These are phyloP conservation scores for Pristionchus fissidentatus DNA, from an alignment of 2,888 invertebrate species.

Conservation along the genomic window DNA sequence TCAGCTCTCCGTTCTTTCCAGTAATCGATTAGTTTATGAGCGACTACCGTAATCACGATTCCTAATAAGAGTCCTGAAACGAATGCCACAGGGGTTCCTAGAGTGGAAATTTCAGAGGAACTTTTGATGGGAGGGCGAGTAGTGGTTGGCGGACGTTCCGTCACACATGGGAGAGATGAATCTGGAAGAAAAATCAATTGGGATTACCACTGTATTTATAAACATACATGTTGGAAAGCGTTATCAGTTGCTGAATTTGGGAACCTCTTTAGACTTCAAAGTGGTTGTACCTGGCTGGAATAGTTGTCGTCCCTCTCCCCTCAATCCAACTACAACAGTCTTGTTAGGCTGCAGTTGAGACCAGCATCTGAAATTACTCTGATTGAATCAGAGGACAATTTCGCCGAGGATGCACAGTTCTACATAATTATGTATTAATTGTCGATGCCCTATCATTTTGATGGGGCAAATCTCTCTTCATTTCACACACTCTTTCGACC, in stretches of 20 bases:
- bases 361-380: conserved; percentile 13
- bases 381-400: not conserved
- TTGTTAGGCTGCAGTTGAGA: conserved; percentile 36
- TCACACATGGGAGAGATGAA: not conserved
- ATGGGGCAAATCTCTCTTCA: no score
- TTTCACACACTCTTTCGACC: no score
- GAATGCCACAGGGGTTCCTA: not conserved
- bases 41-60: not conserved
- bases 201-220: no score
- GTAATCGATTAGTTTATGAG: not conserved
- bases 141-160: not conserved
- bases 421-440: no score
- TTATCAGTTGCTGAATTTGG: no score
- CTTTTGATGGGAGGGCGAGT: not conserved
- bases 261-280: not conserved
- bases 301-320: conserved; percentile 39
- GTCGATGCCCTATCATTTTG: no score
- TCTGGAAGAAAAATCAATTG: not conserved
- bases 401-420: no score
- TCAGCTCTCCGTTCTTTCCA: not conserved
- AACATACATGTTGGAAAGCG: not conserved
- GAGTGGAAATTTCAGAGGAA: not conserved
- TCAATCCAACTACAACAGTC: not conserved
- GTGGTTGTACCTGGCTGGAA: conserved; percentile 9
- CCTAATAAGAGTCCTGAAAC: not conserved